These are phyloP conservation scores for Caenorhabditis doughertyi DNA, from an alignment of 2,888 invertebrate genomes.

Conservation along the genomic window DNA sequence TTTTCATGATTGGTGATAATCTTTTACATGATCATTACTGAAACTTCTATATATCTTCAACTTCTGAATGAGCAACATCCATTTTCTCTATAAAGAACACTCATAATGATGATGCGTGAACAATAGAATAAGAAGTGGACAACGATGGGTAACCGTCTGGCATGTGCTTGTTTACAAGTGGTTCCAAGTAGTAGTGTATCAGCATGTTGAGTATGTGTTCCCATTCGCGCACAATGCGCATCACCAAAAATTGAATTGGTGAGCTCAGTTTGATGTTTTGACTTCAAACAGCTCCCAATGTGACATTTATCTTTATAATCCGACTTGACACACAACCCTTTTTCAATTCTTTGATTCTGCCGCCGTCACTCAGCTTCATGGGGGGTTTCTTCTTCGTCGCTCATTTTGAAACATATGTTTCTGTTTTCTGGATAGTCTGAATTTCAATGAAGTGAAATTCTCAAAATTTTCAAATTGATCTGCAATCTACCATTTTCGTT, in stretches of 20 bases:
- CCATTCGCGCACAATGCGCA: constrained; percentile 11
- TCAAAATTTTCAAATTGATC: too few relatives aligned
- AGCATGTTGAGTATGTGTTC: constrained; percentile 33
- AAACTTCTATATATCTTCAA: constrained; percentile 7
- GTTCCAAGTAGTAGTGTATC: constrained; percentile 36
- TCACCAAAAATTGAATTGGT: constrained; percentile 20
- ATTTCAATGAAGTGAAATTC: background rate
- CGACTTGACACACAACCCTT: constrained; percentile 34
- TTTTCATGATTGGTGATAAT: too few relatives aligned
- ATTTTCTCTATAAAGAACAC: constrained; percentile 34
- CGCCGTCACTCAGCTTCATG: constrained; percentile 10
- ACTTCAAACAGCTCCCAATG: background rate
- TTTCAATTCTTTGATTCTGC: constrained; percentile 47
- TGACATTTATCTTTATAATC: constrained; percentile 63
- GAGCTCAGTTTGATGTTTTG: constrained; percentile 10
- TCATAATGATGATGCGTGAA: constrained; percentile 43
- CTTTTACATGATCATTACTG: too few relatives aligned
- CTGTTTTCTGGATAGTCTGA: background rate
- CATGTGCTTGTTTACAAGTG: constrained; percentile 56
- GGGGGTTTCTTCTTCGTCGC: background rate
- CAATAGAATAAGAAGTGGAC: constrained; percentile 44
- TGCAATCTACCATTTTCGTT: too few relatives aligned
- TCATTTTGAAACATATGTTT: constrained; percentile 44
- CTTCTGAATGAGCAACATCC: constrained; percentile 1
- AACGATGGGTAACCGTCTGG: constrained; percentile 51